phyloP scores from a whole-genome alignment of 2,113 vertebrate species.

The Tachuris rubrigastra region DNA sequence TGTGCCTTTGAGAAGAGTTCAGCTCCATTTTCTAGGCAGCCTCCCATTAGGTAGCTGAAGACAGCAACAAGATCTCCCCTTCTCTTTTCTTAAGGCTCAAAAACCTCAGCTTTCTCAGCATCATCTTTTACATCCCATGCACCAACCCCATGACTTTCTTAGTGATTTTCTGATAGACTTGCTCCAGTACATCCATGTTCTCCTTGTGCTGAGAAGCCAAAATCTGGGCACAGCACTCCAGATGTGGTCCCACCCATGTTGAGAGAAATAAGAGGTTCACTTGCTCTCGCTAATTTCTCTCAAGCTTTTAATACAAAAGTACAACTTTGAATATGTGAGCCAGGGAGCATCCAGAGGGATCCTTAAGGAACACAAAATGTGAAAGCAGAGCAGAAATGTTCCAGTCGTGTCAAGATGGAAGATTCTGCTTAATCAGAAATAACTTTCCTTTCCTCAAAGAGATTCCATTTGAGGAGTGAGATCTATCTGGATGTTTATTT shows the following conservation, averaged over 20 bases:
- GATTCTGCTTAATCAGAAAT: neutral
- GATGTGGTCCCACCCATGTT: neutral
- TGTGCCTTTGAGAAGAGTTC: neutral
- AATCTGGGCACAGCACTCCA: neutral
- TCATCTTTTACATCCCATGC: neutral
- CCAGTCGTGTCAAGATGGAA: neutral
- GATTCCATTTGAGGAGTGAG: neutral
- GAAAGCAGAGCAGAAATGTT: neutral
- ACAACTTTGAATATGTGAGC: neutral
- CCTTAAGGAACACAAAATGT: neutral
- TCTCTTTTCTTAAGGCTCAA: neutral
- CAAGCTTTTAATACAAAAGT: neutral
- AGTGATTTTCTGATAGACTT: neutral
- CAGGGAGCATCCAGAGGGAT: neutral
- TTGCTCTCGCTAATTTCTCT: neutral
- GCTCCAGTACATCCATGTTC: neutral
- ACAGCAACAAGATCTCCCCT: neutral
- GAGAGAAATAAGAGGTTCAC: neutral
- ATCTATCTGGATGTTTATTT: neutral
- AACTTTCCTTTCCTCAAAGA: neutral
- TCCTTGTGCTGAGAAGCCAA: neutral
- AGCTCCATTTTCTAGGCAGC: neutral
- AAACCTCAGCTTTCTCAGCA: rapidly evolving
- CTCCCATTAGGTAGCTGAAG: neutral
- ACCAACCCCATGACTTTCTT: neutral